A percentile compares a stretch with the other conserved stretches of the same genome.
phyloP scores from a whole-genome alignment of 2,888 invertebrate genomes.

The Xanthorhoe spadicearia region DNA sequence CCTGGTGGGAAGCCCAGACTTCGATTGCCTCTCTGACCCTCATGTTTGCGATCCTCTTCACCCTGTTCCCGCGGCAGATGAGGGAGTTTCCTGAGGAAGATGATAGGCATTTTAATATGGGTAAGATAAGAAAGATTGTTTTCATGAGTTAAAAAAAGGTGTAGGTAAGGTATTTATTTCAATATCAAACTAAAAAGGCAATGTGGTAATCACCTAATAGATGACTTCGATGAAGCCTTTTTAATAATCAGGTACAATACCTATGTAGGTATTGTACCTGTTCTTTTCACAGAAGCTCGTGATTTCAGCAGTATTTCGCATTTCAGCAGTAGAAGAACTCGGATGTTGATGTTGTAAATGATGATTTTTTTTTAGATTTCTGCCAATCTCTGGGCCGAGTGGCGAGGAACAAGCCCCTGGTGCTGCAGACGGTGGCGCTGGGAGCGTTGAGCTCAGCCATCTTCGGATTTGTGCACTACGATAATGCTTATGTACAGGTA shows the following conservation, averaged over 20 bases:
- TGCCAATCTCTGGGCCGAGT: constrained; percentile 57
- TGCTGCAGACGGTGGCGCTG: constrained; percentile 63
- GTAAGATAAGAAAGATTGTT: constrained; percentile 10
- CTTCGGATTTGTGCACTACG: constrained; percentile 68
- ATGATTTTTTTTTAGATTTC: constrained; percentile 51
- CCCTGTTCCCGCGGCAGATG: constrained; percentile 68
- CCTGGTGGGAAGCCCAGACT: constrained; percentile 75
- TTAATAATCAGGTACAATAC: too few species aligned
- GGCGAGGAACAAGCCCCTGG: constrained; percentile 57
- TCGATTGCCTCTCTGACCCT: constrained; percentile 68
- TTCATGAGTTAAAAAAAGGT: too few species aligned
- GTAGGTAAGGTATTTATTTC: too few species aligned
- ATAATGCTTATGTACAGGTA: constrained; percentile 66
- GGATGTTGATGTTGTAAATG: background rate
- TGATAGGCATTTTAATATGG: constrained; percentile 12
- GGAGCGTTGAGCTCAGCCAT: constrained; percentile 63
- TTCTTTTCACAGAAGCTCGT: too few species aligned
- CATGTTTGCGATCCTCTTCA: constrained; percentile 72
- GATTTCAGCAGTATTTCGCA: too few species aligned
- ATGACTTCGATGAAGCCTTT: too few species aligned
- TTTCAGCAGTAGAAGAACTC: too few species aligned
- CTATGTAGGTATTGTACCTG: too few species aligned
- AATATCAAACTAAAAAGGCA: too few species aligned
- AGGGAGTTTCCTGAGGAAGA: constrained; percentile 43
- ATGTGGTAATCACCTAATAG: too few species aligned